These are phyloP conservation scores for Aphis craccivora DNA, from an alignment of 1,140 invertebrate species.

Conservation along the genomic window DNA sequence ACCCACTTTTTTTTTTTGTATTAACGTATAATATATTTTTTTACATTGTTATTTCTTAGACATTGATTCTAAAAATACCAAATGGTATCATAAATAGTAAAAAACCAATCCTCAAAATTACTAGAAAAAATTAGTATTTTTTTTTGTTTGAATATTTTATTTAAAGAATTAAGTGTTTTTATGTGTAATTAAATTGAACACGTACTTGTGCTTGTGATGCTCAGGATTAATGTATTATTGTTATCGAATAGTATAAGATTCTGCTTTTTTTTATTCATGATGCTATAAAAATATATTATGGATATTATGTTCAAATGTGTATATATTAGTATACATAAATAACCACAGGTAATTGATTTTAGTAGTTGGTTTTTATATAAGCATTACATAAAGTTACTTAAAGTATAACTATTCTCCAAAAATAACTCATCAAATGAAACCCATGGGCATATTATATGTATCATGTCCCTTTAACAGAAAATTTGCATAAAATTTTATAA, in stretches of 20 bases:
- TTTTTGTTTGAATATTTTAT: neutral
- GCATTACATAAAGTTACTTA: neutral
- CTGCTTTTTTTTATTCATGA: neutral
- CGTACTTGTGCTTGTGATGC: neutral
- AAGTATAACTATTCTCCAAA: neutral
- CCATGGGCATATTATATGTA: neutral
- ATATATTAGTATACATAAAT: neutral
- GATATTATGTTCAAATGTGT: neutral
- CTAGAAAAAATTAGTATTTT: neutral
- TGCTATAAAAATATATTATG: neutral
- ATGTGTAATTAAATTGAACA: neutral
- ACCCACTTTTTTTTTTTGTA: neutral
- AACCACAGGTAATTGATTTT: neutral
- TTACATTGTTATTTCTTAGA: neutral
- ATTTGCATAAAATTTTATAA: conserved; percentile 37
- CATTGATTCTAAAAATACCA: neutral
- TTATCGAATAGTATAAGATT: neutral
- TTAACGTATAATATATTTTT: neutral
- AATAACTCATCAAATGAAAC: neutral
- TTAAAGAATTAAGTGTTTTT: neutral
- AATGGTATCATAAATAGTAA: neutral
- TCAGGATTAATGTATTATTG: neutral
- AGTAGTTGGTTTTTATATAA: neutral
- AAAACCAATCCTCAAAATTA: neutral
- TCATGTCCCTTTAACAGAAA: neutral